Conservation (phyloP, 1,140 invertebrate species). For the Zophobas morio region DNA sequence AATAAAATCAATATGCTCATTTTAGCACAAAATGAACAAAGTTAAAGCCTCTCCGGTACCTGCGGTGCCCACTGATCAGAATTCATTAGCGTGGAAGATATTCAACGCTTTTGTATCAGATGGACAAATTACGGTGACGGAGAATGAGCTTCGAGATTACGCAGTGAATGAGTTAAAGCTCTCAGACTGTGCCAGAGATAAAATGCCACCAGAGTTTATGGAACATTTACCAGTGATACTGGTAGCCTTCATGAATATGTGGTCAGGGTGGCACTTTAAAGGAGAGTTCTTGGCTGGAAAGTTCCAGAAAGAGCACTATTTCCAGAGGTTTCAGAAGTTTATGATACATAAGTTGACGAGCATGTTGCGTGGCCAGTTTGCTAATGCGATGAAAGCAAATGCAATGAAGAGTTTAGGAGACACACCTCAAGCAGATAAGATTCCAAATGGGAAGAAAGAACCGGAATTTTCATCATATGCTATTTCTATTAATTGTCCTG, state of each 20-base stretch:
- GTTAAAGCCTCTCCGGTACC: background rate
- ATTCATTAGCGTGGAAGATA: background rate
- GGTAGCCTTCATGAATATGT: slow-evolving; percentile 12
- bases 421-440: no score
- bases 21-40: no score
- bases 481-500: slow-evolving; percentile 16
- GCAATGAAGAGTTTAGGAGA: background rate
- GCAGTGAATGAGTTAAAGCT: background rate
- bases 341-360: background rate
- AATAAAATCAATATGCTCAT: no score
- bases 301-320: slow-evolving; percentile 6
- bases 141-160: background rate
- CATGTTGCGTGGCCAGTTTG: background rate
- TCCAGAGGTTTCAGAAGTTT: slow-evolving; percentile 3
- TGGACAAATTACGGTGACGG: background rate
- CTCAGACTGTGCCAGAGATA: background rate
- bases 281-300: slow-evolving; percentile 1
- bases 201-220: background rate
- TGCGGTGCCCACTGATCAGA: background rate
- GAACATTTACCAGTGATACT: slow-evolving; percentile 3
- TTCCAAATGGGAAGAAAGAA: background rate
- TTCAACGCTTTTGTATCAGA: background rate
- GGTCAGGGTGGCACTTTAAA: slow-evolving; percentile 25
- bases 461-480: slow-evolving; percentile 8
- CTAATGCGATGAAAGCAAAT: background rate